Conservation (phyloP, 2,797 vertebrate species). For the Cephalopachus bancanus region DNA sequence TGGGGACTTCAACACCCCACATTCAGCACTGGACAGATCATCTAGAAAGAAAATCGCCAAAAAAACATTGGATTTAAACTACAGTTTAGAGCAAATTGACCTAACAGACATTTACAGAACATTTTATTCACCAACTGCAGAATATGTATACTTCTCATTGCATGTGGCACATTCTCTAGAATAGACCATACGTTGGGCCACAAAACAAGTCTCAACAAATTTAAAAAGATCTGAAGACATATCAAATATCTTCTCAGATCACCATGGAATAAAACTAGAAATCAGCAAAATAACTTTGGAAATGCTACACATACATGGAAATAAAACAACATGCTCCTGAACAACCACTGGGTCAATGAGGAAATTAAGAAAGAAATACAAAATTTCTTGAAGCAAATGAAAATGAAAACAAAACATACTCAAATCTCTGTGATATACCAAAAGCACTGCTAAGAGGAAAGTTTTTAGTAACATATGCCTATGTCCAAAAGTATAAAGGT, state of each 20-base stretch:
- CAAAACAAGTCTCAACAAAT: background rate
- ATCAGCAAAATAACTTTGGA: background rate
- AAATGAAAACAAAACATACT: background rate
- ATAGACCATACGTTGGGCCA: background rate
- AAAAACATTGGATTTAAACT: background rate
- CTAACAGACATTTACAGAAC: background rate
- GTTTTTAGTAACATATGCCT: background rate
- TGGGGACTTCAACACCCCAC: background rate
- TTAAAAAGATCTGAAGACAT: background rate
- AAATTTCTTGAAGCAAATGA: background rate
- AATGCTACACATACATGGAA: background rate
- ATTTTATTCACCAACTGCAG: background rate
- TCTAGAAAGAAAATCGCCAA: background rate
- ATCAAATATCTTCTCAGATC: background rate
- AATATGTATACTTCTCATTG: background rate
- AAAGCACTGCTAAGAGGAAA: background rate
- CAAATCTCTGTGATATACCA: background rate
- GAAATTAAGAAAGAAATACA: background rate
- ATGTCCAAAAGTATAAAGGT: background rate
- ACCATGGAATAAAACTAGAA: background rate
- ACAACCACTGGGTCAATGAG: background rate
- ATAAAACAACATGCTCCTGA: background rate
- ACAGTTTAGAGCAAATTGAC: background rate
- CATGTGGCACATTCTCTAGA: background rate
- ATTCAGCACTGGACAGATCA: background rate